Base-by-base conservation (phyloP, 2,113 vertebrate species). In the Gasterosteus nipponicus region DNA sequence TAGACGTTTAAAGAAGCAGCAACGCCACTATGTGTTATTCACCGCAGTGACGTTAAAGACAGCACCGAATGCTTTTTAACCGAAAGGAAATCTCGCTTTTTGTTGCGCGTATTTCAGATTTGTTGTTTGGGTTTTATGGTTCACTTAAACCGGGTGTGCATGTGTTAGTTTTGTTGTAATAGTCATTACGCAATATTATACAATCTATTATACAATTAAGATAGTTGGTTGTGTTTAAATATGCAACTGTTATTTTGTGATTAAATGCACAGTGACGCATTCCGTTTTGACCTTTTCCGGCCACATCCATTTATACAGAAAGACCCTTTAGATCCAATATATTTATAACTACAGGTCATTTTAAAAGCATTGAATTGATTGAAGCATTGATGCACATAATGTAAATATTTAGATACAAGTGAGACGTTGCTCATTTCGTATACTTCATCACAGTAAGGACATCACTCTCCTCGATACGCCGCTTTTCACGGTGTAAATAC, bases 231-330 rank as follows among this genome's bases (percentile, higher is more conserved):
- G 0, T 18, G 3, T 69, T 18, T 58, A 2, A 65, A 66, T 77
- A 46, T 38, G 73, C 8, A 39, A 7, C 2, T 71, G 7, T 47
- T 2, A 1, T 59, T 73, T 44, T 75, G 12, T 18, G 14, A 31
- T 53, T 11, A 29, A 62, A 38, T 64, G 18, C 5, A 19, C 54
- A 65, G n/a, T 11, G 42, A 31, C 7, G 46, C 46, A 47, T 3
- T 76, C 29, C 3, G 26, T 41, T 80, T 73, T 73, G 70, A 87
- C 54, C 71, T 78, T 8, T 59, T 75, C 9, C 42, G 70, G 41
- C 59, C 65, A 73, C 42, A 7, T 38, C 14, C 9, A 35, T 14
- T 35, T 2, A 1, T 8, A 19, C 10, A 77, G 14, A 47, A 67
- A 49, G 10, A 61, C 6, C 10, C 4, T 49, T 22, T 7, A 33